Conservation (phyloP, 2,113 vertebrate species). For the Panthera leo region DNA sequence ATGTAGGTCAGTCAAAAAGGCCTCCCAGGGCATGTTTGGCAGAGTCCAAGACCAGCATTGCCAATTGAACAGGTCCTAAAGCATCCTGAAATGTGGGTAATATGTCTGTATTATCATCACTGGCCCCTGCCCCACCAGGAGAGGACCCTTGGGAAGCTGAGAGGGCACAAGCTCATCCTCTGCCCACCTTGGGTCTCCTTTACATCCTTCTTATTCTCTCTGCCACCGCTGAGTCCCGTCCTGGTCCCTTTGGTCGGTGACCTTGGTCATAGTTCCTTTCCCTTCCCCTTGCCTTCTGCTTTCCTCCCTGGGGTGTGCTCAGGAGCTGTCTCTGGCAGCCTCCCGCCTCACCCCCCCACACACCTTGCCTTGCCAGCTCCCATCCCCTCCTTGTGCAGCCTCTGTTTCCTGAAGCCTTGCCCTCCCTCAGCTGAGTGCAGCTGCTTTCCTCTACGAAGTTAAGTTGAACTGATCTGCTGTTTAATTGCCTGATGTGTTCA, state of each 20-base stretch:
- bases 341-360: background rate
- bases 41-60: background rate
- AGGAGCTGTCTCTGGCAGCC: background rate
- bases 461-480: slow-evolving; percentile 81
- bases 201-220: background rate
- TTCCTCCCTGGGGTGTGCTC: background rate
- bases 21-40: background rate
- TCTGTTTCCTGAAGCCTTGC: slow-evolving; percentile 47
- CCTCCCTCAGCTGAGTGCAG: slow-evolving; percentile 61
- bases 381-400: background rate
- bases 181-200: background rate
- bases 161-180: background rate
- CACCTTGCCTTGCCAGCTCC: background rate
- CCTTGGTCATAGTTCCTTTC: background rate
- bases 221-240: background rate
- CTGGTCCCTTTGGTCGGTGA: slow-evolving; percentile 1
- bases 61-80: background rate
- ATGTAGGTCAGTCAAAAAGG: background rate
- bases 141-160: background rate
- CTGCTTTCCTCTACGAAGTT: slow-evolving; percentile 79
- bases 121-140: background rate
- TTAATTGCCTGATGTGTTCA: slow-evolving; percentile 83
- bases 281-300: background rate
- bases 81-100: background rate
- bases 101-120: background rate